phyloP scores from a whole-genome alignment of 2,888 invertebrate species.

The Sinelater perroti region DNA sequence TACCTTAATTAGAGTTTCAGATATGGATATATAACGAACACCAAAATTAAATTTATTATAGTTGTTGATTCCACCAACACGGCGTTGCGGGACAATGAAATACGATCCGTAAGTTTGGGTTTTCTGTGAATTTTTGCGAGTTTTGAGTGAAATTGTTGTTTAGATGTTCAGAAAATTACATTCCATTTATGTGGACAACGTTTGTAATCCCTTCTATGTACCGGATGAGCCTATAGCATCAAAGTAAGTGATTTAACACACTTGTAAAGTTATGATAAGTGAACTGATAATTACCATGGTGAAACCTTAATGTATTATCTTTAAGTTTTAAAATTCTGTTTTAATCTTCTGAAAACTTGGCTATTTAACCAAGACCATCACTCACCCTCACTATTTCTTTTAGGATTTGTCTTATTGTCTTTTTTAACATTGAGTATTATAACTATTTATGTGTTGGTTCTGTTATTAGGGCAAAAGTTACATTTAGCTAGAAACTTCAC shows the following conservation, averaged over 20 bases:
- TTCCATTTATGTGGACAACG: slow-evolving; percentile 89
- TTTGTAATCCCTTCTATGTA: slow-evolving; percentile 96
- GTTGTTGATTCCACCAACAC: slow-evolving; percentile 91
- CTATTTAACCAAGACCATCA: too few relatives aligned
- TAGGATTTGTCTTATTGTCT: too few relatives aligned
- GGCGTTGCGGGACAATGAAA: slow-evolving; percentile 91
- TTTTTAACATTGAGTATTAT: too few relatives aligned
- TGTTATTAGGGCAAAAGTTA: too few relatives aligned
- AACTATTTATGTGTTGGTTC: too few relatives aligned
- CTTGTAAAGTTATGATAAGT: background rate
- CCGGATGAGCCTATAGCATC: slow-evolving; percentile 91
- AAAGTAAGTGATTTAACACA: slow-evolving; percentile 69
- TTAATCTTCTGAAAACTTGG: too few relatives aligned
- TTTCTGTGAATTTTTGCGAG: too few relatives aligned
- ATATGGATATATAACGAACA: slow-evolving; percentile 97
- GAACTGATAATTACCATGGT: too few relatives aligned
- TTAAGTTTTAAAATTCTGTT: too few relatives aligned
- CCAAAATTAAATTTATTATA: slow-evolving; percentile 92
- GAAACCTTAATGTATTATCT: too few relatives aligned
- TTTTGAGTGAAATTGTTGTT: slow-evolving; percentile 41
- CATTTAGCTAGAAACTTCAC: too few relatives aligned
- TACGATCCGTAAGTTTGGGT: slow-evolving; percentile 76
- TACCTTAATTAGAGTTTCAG: slow-evolving; percentile 58
- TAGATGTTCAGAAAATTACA: slow-evolving; percentile 91
- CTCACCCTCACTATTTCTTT: too few relatives aligned